Evolutionary conservation across 2,113 vertebrate species (phyloP), one percentile per base, ranked within the genome.

Genomic region (Mus spicilegus): DNA sequence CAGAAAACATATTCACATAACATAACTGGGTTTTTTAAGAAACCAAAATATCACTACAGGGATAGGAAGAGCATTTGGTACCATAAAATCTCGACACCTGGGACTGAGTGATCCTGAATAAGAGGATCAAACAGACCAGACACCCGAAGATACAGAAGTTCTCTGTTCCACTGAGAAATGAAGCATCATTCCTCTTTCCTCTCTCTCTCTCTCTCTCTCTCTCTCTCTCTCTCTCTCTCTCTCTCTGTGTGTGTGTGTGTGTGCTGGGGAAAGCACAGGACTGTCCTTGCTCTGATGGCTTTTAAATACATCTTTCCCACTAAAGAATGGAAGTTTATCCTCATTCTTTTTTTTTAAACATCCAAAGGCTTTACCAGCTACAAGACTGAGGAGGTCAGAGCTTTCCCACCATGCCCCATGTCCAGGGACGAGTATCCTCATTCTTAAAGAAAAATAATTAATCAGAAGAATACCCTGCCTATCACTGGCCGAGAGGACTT

Each of bases 301-400:
- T 56, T 70, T 56, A 16, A 58, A 36, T 70, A 65, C 63, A 6
- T 22, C 75, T 75, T 26, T 24, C 9, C 58, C 61, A 39, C 24
- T 63, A 24, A 82, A 65, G 54, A 19, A 70, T 73, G 13, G 56
- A 92, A 78, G 28, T 51, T 78, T 4, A 39, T 73, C n/a, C 3
- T 92, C 28, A n/a, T 96, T 92, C 63, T 1, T 58, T 42, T 42
- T 42, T 42, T 42, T 42, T 42, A 33, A 85, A 67, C 42, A 63
- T 0, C 19, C 33, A 20, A 8, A 14, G 8, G 58, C 58, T 95
- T 96, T 96, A 96, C 96, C 88, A 67, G 73, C 30, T 39, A 49
- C 56, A 70, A 69, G 30, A n/a, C 5, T 13, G 26, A 2, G 16
- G 26, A 26, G 58, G 14, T 5, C 1, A 0, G 69, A 20, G 9